Base-by-base conservation (phyloP, 2,888 invertebrate genomes). In the Leuctra nigra region DNA sequence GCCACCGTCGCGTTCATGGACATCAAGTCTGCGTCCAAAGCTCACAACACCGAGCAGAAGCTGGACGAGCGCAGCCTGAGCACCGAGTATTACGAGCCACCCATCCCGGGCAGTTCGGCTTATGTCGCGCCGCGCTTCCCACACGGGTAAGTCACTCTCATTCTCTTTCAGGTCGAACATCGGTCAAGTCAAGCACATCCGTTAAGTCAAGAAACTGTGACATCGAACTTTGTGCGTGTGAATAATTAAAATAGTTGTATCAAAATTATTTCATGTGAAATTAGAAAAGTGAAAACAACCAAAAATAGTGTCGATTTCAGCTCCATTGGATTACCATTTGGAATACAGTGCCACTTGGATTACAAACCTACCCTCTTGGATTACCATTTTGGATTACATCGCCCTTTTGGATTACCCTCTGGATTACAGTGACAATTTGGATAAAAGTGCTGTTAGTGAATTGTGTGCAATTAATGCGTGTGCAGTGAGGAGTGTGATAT, bases 1-100 rank as follows among this genome's bases (percentile, higher is more conserved):
- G 91, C 90, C 75, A 88, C 90, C 73, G 90, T 91, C 77, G 90
- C 91, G 76, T 94, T 94, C 81, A 92, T 93, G 85, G 94, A 95
- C 81, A 93, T 94, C 80, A 91, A 91, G 79, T 92, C 92, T 70
- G 94, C 94, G 72, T 86, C 91, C 72, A 94, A 93, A 78, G 91
- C 94, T 66, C 91, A 92, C 76, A 44, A 87, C 74, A 84, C 85
- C 69, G 91, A 92, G 74, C 91, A 92, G 77, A 86, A 86, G 72
- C 74, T 93, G 75, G 91, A 91, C 73, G 91, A 91, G 71, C 79
- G 88, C 70, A 82, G 86, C 69, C 84, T 91, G 76, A 87, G 87
- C 73, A 92, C 90, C 69, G 90, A 91, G 75, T 93, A 92, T 78
- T 91, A 91, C 78, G 91, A 92, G 75, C 91, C 83, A 68, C 82